Evolutionary conservation across 1,140 invertebrate genomes (phyloP).

Genomic region (Sycophaga agraensis): DNA sequence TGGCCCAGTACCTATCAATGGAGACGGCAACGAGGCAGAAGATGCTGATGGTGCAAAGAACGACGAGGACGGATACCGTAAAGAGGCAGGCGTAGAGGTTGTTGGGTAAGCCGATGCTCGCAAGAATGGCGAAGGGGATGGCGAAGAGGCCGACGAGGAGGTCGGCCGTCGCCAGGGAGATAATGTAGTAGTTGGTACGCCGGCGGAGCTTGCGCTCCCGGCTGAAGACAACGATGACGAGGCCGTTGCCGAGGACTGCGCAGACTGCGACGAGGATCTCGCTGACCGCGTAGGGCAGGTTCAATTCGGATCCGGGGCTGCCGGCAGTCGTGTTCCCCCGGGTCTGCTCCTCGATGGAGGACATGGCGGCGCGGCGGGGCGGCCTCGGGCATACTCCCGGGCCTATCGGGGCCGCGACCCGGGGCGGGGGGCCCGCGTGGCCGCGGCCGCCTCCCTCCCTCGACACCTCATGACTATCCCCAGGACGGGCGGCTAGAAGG

Average conservation of each 20-base stretch:
- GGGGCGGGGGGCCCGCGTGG: not conserved
- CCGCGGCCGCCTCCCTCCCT: not conserved
- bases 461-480: too few relatives aligned
- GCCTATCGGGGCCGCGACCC: too few relatives aligned
- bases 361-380: too few relatives aligned
- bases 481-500: too few relatives aligned
- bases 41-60: conserved; percentile 89
- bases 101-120: conserved; percentile 72
- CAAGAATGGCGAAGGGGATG: conserved; percentile 83
- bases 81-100: conserved; percentile 82
- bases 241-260: conserved; percentile 79
- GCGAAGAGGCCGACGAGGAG: conserved; percentile 76
- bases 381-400: too few relatives aligned
- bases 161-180: conserved; percentile 83
- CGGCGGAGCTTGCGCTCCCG: conserved; percentile 74
- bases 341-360: too few relatives aligned
- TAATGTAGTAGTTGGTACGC: conserved; percentile 89
- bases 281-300: conserved; percentile 70
- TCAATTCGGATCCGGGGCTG: conserved; percentile 47
- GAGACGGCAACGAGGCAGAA: conserved; percentile 89
- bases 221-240: conserved; percentile 82
- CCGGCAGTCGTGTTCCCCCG: too few relatives aligned
- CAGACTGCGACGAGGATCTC: conserved; percentile 80
- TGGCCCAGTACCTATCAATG: conserved; percentile 90
- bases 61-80: conserved; percentile 82